These are phyloP conservation scores for Turnix velox DNA, from an alignment of 2,113 vertebrate species.

Conservation along the genomic window DNA sequence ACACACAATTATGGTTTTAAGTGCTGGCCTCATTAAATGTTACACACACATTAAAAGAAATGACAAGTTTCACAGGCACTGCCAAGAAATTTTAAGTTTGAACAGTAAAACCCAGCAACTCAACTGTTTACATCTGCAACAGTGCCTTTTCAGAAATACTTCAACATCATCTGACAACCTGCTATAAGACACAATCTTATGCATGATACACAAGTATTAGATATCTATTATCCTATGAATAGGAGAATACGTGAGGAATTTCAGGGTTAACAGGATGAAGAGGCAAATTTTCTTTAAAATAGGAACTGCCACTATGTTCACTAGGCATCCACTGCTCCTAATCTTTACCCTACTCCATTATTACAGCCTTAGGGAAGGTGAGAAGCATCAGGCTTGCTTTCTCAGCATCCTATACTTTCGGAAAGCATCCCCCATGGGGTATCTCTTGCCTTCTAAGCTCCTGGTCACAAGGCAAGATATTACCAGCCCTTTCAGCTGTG, in stretches of 20 bases:
- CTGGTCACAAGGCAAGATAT: neutral
- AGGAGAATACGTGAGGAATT: neutral
- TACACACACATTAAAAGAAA: neutral
- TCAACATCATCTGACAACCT: neutral
- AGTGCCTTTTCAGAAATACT: neutral
- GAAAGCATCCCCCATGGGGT: neutral
- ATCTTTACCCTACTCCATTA: neutral
- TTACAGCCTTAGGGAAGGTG: neutral
- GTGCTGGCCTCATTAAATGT: neutral
- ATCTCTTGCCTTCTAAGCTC: neutral
- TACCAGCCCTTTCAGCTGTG: neutral
- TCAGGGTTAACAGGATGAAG: neutral
- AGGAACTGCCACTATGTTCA: neutral
- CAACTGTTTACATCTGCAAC: neutral
- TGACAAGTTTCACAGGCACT: neutral
- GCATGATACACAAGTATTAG: neutral
- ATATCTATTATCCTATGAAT: neutral
- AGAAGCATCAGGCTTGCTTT: neutral
- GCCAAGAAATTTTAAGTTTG: neutral
- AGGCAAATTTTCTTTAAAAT: neutral
- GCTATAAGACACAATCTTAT: neutral
- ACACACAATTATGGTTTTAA: neutral
- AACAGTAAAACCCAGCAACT: neutral
- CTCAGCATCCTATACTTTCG: neutral
- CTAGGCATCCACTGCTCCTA: neutral